Evolutionary conservation across 2,797 vertebrate species (phyloP).

Genomic region (Cirrhinus molitorella): DNA sequence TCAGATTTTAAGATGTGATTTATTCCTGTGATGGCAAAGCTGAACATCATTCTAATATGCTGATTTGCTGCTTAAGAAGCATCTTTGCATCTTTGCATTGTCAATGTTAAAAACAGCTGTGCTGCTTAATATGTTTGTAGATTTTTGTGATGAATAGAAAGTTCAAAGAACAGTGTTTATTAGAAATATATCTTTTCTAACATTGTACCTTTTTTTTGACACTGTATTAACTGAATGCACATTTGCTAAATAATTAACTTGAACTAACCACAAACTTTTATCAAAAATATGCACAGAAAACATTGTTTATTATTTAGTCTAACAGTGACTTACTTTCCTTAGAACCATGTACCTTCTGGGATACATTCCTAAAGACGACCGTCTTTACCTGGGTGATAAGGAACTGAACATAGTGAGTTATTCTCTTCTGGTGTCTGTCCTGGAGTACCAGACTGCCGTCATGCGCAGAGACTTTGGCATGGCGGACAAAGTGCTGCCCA

Average conservation of each 20-base stretch:
- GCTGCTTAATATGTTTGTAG: background rate
- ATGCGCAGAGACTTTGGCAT: constrained; percentile 98
- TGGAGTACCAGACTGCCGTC: constrained; percentile 98
- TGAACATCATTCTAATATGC: background rate
- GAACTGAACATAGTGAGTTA: constrained; percentile 98
- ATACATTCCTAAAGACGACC: constrained; percentile 98
- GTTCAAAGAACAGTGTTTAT: background rate
- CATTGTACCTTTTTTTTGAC: background rate
- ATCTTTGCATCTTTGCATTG: background rate
- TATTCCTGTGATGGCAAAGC: background rate
- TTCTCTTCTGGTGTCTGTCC: constrained; percentile 94
- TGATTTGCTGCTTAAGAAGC: background rate
- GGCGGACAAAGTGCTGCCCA: constrained; percentile 98
- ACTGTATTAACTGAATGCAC: background rate
- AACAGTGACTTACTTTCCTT: constrained; percentile 29
- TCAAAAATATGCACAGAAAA: constrained; percentile 65
- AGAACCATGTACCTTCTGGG: constrained; percentile 99
- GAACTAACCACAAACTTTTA: too few relatives aligned
- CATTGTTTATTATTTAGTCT: background rate
- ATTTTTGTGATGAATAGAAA: too few relatives aligned
- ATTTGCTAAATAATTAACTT: background rate
- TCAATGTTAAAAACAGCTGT: background rate
- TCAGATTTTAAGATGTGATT: background rate
- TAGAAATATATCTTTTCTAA: background rate
- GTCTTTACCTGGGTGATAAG: constrained; percentile 97